These are phyloP conservation scores for Pocillopora damicornis DNA, from an alignment of 64 coral and sea anemone genomes.

Conservation along the genomic window DNA sequence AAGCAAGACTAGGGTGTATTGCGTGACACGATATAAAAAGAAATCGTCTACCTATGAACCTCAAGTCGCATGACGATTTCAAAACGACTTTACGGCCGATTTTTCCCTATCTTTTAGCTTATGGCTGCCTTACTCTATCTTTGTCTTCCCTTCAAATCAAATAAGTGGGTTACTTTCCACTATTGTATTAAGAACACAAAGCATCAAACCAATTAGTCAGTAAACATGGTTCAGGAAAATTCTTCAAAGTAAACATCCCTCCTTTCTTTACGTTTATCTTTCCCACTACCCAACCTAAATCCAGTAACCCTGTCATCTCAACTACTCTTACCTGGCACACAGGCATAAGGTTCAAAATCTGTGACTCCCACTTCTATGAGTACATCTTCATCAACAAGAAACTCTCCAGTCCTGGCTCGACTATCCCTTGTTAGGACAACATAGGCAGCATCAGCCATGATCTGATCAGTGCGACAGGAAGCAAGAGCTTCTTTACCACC, in stretches of 20 bases:
- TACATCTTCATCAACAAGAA: constrained; percentile 92
- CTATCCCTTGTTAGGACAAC: constrained; percentile 86
- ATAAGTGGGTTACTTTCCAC: too few species aligned
- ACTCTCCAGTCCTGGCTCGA: constrained; percentile 89
- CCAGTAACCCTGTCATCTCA: too few species aligned
- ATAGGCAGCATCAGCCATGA: constrained; percentile 95
- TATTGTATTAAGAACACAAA: too few species aligned
- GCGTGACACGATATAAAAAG: background rate
- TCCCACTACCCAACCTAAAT: too few species aligned
- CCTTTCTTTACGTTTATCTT: background rate
- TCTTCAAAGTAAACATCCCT: background rate
- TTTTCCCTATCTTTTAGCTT: too few species aligned
- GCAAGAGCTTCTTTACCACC: constrained; percentile 73
- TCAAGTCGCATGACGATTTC: too few species aligned
- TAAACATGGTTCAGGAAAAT: too few species aligned
- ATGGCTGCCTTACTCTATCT: too few species aligned
- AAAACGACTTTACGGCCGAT: too few species aligned
- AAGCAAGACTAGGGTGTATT: background rate
- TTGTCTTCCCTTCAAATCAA: too few species aligned
- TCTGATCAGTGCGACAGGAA: constrained; percentile 75
- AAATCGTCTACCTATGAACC: too few species aligned
- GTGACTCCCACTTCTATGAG: constrained; percentile 84
- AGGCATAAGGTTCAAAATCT: constrained; percentile 79
- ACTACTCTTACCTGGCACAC: constrained; percentile 73
- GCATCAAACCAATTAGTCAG: too few species aligned